These are phyloP conservation scores for Pyrrhia umbra DNA, from an alignment of 2,888 invertebrate genomes.

Conservation along the genomic window DNA sequence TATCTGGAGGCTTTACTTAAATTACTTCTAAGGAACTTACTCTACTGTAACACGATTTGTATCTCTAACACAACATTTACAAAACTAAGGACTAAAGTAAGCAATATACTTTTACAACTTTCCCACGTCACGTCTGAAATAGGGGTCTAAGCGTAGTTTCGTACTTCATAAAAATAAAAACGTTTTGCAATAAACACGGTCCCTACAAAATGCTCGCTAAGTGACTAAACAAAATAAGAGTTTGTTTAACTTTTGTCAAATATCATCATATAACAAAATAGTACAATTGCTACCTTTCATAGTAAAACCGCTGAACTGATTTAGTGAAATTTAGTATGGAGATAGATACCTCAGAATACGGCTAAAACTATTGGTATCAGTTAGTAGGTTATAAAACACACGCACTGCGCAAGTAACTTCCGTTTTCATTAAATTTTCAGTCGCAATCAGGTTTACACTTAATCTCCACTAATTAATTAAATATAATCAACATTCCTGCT, in stretches of 20 bases:
- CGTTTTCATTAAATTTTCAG: constrained; percentile 54
- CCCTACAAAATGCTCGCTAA: not conserved
- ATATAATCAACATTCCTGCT: constrained; percentile 31
- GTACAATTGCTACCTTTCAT: too few species aligned
- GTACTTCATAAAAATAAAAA: not conserved
- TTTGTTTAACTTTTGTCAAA: not conserved
- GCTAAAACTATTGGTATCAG: too few species aligned
- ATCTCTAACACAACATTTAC: not conserved
- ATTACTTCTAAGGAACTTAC: not conserved
- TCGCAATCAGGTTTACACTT: constrained; percentile 54
- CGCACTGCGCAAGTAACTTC: constrained; percentile 21
- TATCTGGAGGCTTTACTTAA: not conserved
- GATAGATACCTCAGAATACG: too few species aligned
- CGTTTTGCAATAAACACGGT: not conserved
- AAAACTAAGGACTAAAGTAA: not conserved
- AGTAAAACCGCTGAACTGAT: too few species aligned
- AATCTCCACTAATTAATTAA: constrained; percentile 52
- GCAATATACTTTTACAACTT: not conserved
- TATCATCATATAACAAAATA: not conserved
- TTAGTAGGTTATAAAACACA: constrained; percentile 12
- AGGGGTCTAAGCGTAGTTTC: not conserved
- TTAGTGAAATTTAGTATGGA: not conserved
- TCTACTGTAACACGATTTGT: not conserved
- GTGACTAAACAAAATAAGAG: not conserved
- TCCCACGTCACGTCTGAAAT: not conserved